These are phyloP conservation scores for Acanthosepion esculentum DNA, from an alignment of 2,888 invertebrate species.

Conservation along the genomic window DNA sequence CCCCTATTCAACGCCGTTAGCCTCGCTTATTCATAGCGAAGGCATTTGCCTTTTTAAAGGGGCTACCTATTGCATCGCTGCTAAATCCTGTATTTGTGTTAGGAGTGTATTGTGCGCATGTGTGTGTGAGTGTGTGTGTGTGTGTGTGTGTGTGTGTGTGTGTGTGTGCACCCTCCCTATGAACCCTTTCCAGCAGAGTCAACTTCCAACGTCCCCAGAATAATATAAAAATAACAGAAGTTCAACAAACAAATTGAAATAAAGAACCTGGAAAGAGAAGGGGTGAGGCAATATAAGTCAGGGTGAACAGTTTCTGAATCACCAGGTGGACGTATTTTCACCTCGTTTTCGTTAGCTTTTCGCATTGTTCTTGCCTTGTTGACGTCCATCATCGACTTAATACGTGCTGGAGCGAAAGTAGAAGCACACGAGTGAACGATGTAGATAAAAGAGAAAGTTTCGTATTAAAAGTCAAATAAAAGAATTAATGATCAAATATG, in stretches of 20 bases:
- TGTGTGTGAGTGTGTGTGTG: neutral
- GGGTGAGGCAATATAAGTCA: neutral
- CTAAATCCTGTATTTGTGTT: neutral
- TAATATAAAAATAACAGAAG: neutral
- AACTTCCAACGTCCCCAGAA: too few species aligned
- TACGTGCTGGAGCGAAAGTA: neutral
- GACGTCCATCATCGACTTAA: neutral
- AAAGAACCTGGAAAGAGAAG: neutral
- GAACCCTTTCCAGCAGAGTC: neutral
- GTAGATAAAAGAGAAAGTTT: neutral
- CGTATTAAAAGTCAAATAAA: neutral
- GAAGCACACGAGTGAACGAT: neutral
- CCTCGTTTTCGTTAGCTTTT: neutral
- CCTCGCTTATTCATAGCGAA: neutral
- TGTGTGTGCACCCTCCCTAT: neutral
- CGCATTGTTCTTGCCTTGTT: neutral
- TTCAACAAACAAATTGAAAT: neutral
- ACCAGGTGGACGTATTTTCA: conserved; percentile 12
- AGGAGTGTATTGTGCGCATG: neutral
- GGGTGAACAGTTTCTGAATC: neutral
- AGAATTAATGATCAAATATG: neutral
- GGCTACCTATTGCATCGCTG: neutral
- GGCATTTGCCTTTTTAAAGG: neutral
- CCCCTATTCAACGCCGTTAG: neutral
- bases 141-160: neutral